Percentiles rank a stretch among this genome's conserved stretches.
Conservation (phyloP, 92 coral and sea anemone species). For the Palythoa grandiflora region DNA sequence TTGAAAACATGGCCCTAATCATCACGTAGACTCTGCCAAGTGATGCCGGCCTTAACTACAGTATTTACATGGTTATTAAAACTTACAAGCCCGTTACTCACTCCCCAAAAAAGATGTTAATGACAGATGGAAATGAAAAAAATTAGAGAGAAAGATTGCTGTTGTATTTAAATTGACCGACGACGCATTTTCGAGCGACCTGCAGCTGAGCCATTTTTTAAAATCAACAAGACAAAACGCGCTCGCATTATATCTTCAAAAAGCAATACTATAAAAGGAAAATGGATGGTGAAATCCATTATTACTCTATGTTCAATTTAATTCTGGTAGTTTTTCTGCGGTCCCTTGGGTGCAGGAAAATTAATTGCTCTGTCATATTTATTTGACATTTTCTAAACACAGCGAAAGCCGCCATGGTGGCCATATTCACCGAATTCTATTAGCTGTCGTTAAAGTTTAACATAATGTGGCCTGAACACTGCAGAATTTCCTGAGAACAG, state of each 20-base stretch:
- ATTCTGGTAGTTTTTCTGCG: background rate
- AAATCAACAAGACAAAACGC: background rate
- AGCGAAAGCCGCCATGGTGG: conserved; percentile 12
- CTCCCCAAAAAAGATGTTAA: background rate
- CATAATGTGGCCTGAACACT: conserved; percentile 35
- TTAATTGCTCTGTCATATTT: background rate
- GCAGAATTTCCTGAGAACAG: conserved; percentile 1
- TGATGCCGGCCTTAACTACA: background rate
- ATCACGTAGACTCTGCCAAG: background rate
- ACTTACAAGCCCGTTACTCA: background rate
- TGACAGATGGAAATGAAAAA: conserved; percentile 10
- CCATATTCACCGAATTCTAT: background rate
- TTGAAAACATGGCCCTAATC: background rate
- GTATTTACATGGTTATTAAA: background rate
- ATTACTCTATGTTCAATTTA: background rate
- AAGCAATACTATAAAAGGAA: background rate
- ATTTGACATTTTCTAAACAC: background rate
- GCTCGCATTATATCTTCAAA: background rate
- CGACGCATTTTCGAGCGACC: background rate
- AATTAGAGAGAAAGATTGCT: background rate
- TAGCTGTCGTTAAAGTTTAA: conserved; percentile 32
- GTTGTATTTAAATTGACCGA: background rate
- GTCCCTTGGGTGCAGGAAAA: background rate
- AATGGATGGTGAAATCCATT: background rate
- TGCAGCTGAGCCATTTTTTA: background rate